Evolutionary conservation across 2,888 invertebrate genomes (phyloP).

Genomic region (Frankliniella intonsa): DNA sequence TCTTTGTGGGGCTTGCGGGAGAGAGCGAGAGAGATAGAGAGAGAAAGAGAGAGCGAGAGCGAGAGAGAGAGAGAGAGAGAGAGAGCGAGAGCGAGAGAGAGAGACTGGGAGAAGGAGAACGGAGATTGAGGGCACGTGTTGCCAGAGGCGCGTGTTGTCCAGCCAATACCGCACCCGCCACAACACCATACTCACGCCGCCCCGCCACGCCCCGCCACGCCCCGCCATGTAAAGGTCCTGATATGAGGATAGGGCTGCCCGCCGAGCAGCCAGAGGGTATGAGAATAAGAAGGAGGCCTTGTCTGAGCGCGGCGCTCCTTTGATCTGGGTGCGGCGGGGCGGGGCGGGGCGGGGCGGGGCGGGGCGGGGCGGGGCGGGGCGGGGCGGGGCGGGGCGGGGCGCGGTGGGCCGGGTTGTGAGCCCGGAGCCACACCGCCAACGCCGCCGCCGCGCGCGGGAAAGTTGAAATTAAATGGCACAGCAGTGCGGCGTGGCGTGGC

Average conservation of each 20-base stretch:
- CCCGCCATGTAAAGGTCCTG: not conserved
- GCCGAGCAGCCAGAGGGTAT: too few species aligned
- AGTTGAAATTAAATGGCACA: slow-evolving; percentile 21
- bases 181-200: too few species aligned
- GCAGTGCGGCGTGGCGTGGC: not conserved
- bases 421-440: not conserved
- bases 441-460: not conserved
- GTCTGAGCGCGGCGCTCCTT: not conserved
- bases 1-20: too few species aligned
- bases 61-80: not conserved
- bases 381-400: not conserved
- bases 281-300: not conserved
- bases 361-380: not conserved
- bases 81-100: not conserved
- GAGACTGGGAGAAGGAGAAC: not conserved
- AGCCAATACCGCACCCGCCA: too few species aligned
- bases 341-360: not conserved
- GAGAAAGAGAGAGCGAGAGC: not conserved
- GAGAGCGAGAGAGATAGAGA: not conserved
- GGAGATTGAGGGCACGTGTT: not conserved
- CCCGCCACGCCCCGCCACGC: too few species aligned
- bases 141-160: not conserved
- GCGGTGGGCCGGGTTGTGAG: not conserved
- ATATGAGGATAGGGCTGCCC: not conserved
- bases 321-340: not conserved